Conservation (phyloP, 2,797 vertebrate species). For the Leptatherina wallacei region DNA sequence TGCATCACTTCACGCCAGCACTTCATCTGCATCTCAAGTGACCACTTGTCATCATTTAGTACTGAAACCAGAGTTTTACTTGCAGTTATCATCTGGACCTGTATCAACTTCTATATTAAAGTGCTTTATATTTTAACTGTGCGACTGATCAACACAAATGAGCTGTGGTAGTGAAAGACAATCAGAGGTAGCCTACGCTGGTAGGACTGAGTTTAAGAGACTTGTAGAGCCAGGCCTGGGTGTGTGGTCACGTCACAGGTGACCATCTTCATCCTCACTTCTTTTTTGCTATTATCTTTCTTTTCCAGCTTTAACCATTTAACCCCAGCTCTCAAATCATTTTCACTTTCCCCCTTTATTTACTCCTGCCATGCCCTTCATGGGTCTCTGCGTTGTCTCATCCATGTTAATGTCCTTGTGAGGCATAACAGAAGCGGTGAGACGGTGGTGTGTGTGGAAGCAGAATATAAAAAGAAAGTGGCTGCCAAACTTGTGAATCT, state of each 20-base stretch:
- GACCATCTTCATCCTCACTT: constrained; percentile 25
- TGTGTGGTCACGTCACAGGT: constrained; percentile 26
- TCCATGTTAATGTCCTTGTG: constrained; percentile 9
- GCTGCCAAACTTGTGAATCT: constrained; percentile 36
- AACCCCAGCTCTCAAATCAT: constrained; percentile 3
- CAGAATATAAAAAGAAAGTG: constrained; percentile 19
- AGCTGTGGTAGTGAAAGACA: neutral
- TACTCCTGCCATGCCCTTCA: neutral
- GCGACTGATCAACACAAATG: neutral
- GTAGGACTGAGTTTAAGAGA: neutral
- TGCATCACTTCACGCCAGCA: neutral
- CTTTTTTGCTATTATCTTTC: neutral
- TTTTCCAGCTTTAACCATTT: constrained; percentile 9
- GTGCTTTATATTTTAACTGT: neutral
- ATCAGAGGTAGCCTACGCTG: neutral
- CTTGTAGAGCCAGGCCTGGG: neutral
- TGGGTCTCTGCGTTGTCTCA: neutral
- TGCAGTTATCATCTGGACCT: neutral
- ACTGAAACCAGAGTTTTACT: neutral
- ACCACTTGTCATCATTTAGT: neutral
- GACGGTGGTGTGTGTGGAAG: neutral
- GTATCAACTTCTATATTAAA: neutral
- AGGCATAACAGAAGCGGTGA: constrained; percentile 34
- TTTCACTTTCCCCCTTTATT: constrained; percentile 1
- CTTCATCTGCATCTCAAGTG: neutral